phyloP scores from a whole-genome alignment of 2,888 invertebrate species.

The Sicus ferrugineus region DNA sequence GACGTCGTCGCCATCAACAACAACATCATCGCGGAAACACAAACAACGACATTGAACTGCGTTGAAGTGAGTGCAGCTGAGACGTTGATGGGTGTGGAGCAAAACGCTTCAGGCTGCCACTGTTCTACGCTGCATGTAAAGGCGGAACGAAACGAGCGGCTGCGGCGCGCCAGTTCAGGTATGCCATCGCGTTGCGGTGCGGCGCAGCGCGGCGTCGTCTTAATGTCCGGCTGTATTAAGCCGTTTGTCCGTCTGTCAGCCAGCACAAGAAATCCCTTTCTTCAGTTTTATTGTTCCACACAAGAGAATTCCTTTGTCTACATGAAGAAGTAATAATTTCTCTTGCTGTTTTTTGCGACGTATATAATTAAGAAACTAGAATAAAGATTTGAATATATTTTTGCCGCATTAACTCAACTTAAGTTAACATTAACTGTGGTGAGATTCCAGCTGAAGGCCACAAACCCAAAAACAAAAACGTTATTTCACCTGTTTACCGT shows the following conservation, averaged over 20 bases:
- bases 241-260: constrained; percentile 15
- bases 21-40: constrained; percentile 7
- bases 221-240: constrained; percentile 22
- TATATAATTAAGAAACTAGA: background rate
- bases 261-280: no score
- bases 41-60: constrained; percentile 31
- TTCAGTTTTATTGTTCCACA: no score
- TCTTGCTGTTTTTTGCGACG: no score
- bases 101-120: constrained; percentile 48
- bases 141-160: constrained; percentile 30
- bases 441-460: background rate
- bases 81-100: constrained; percentile 46
- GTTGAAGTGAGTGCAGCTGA: constrained; percentile 1
- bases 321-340: no score
- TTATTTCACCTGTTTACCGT: background rate
- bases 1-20: background rate
- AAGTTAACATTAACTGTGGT: background rate
- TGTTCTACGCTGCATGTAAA: constrained; percentile 46
- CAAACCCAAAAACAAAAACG: background rate
- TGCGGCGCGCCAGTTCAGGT: constrained; percentile 4
- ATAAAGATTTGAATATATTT: no score
- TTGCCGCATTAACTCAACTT: background rate
- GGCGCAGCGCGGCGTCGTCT: constrained; percentile 26
- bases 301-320: no score
- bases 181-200: background rate